Conservation (phyloP, 1,140 invertebrate species). For the Glomeris maerens region DNA sequence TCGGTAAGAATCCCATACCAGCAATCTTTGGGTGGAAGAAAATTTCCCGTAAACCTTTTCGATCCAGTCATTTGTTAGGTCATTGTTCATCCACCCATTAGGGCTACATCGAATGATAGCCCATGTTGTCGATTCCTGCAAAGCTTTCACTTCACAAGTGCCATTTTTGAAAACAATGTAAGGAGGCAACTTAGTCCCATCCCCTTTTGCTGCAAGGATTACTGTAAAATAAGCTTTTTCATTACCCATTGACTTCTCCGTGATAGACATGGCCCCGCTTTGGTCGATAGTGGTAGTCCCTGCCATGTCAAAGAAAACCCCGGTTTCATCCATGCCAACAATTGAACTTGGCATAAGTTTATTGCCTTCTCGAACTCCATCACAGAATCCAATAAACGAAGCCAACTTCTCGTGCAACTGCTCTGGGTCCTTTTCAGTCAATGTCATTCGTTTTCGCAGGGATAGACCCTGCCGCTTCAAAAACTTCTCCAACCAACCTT, state of each 20-base stretch:
- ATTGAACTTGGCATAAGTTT: not conserved
- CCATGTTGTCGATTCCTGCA: conserved; percentile 9
- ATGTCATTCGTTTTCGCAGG: too few species aligned
- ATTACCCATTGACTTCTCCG: not conserved
- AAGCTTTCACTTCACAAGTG: conserved; percentile 12
- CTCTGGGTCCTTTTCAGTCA: not conserved
- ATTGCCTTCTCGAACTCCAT: not conserved
- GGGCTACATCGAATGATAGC: conserved; percentile 9
- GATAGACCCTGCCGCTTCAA: not conserved
- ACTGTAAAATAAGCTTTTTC: conserved; percentile 11
- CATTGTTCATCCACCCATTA: conserved; percentile 13
- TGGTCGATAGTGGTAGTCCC: not conserved
- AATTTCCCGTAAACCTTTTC: conserved; percentile 7
- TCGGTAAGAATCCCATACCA: conserved; percentile 16
- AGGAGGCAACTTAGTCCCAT: conserved; percentile 15
- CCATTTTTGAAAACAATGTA: conserved; percentile 20
- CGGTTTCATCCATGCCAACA: not conserved
- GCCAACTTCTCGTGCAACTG: not conserved
- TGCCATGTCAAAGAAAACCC: not conserved
- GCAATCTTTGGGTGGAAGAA: conserved; percentile 1
- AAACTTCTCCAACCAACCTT: not conserved
- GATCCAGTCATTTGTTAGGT: conserved; percentile 11
- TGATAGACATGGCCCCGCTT: not conserved
- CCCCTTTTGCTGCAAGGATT: conserved; percentile 13
- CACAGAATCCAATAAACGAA: not conserved